Conservation (phyloP, 2,113 vertebrate species). For the Neopipo cinnamomea region DNA sequence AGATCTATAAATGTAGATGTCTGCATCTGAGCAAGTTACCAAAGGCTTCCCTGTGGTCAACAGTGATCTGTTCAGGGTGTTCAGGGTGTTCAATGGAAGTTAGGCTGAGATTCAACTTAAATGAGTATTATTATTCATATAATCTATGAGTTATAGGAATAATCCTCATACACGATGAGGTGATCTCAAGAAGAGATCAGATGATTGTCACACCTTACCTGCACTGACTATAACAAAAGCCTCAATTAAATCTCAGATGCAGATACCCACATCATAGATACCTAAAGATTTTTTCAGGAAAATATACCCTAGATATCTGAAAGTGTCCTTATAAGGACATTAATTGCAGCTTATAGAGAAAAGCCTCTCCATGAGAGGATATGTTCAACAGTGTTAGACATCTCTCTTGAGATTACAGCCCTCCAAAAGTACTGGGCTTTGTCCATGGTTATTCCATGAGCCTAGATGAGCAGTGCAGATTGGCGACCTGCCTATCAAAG, state of each 20-base stretch:
- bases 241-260: not conserved
- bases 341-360: not conserved
- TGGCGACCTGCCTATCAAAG: not conserved
- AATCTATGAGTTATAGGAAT: not conserved
- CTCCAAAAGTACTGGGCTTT: not conserved
- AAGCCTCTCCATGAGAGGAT: not conserved
- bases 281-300: not conserved
- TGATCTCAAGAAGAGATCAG: not conserved
- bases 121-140: not conserved
- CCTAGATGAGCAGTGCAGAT: not conserved
- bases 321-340: not conserved
- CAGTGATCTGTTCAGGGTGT: not conserved
- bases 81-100: not conserved
- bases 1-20: not conserved
- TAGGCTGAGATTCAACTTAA: not conserved
- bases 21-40: not conserved
- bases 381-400: not conserved
- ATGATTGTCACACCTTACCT: not conserved
- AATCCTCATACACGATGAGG: not conserved
- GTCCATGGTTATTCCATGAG: not conserved
- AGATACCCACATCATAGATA: not conserved
- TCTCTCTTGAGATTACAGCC: not conserved
- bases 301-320: not conserved
- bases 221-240: not conserved
- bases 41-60: not conserved